Evolutionary conservation across 1,140 invertebrate genomes (phyloP), one percentile per base, ranked within the genome.

Genomic region (Ceratosolen solmsi): DNA sequence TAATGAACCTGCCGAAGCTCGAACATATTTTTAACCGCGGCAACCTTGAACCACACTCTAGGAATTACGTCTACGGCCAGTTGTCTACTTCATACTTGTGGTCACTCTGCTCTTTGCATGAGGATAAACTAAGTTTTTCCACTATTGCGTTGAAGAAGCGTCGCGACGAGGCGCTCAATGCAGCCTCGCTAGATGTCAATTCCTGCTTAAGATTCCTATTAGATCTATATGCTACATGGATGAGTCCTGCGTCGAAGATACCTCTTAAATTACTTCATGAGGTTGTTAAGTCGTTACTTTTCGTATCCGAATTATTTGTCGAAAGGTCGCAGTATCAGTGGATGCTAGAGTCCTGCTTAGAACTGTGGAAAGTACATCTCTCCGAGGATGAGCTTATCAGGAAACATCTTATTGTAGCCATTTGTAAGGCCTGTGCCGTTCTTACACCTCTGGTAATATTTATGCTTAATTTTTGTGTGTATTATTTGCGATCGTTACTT

Each of bases 161-260:
- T 49, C 86, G 87, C 51, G 89, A 88, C 49, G 88, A 88, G 41
- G 88, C 89, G 4, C 79, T 93, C 3, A 87, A 92, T 70, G 89
- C 91, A 15, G 92, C 92, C 75, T 94, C 94, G 1, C 92, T 97
- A 5, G 96, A 98, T 89, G 91, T 97, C 9, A 95, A 96, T 86
- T 97, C 96, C 13, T 98, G 97, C 91, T 88, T 97, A n/a, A 95
- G 96, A 86, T 95, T 97, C 85, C 89, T 97, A 0, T 92, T 97
- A 82, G 96, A 97, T 86, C 93, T 97, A 5, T 97, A 96, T 82
- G 93, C 94, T 0, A 95, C 96, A 54, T 96, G 96, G 94, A 90
- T 96, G 75, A 92, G 93, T 41, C 89, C 93, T 27, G 87, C 89
- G 54, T 22, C 38, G 17, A 92, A 89, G 38, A 93, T 92, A 60